phyloP scores from a whole-genome alignment of 2,113 vertebrate genomes.

The Dunckerocampus dactyliophorus region DNA sequence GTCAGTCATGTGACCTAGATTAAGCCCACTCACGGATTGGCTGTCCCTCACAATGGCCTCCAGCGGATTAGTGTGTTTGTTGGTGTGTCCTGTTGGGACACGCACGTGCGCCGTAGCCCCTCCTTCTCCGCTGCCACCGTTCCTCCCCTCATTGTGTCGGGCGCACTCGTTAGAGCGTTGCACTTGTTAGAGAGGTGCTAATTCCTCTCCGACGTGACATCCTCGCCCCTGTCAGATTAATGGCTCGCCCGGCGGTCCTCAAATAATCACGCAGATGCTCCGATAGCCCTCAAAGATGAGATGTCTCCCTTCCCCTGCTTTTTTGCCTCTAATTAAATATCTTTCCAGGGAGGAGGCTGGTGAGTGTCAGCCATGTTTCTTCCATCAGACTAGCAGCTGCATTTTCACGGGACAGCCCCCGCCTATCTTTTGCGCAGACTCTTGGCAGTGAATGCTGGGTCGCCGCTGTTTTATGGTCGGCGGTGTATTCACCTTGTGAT shows the following conservation, averaged over 20 bases:
- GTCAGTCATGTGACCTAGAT: slow-evolving; percentile 42
- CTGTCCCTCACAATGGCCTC: slow-evolving; percentile 22
- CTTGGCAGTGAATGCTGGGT: not conserved
- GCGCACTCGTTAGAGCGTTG: not conserved
- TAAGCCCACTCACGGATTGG: slow-evolving; percentile 47
- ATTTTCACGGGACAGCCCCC: not conserved
- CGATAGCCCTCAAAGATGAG: not conserved
- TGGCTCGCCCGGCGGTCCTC: slow-evolving; percentile 13
- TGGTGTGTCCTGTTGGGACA: slow-evolving; percentile 1
- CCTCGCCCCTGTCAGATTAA: slow-evolving; percentile 34
- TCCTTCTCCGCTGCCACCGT: not conserved
- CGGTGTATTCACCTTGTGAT: not conserved
- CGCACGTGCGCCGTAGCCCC: not conserved
- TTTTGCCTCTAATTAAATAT: slow-evolving; percentile 30
- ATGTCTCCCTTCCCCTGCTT: not conserved
- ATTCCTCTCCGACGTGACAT: slow-evolving; percentile 41
- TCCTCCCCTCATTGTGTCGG: slow-evolving; percentile 6
- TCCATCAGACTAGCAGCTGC: not conserved
- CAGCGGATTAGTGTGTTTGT: slow-evolving; percentile 35
- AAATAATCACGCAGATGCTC: slow-evolving; percentile 29
- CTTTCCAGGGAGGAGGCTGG: not conserved
- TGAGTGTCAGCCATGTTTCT: not conserved
- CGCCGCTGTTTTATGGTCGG: not conserved
- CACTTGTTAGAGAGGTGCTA: slow-evolving; percentile 39
- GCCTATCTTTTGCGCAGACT: not conserved